Evolutionary conservation across 2,888 invertebrate species (phyloP).

Genomic region (Sericinus montela): DNA sequence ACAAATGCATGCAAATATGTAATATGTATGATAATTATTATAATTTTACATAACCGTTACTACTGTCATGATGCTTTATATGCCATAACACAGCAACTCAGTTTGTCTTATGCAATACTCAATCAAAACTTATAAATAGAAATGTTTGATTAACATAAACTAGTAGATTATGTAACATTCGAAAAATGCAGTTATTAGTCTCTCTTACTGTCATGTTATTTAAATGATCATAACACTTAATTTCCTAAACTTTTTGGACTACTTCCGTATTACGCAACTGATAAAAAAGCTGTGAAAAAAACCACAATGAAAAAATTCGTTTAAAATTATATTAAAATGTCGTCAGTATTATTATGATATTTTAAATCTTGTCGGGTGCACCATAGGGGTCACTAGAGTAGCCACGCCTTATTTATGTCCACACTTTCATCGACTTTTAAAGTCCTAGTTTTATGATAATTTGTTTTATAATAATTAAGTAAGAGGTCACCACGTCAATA

Average conservation of each 20-base stretch:
- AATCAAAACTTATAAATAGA: slow-evolving; percentile 38
- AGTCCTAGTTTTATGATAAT: slow-evolving; percentile 18
- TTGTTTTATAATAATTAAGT: slow-evolving; percentile 23
- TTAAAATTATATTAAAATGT: no score
- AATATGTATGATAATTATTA: slow-evolving; percentile 4
- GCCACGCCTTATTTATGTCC: slow-evolving; percentile 48
- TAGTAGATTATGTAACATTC: slow-evolving; percentile 34
- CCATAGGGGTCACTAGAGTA: slow-evolving; percentile 47
- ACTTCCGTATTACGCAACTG: no score
- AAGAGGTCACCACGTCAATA: slow-evolving; percentile 14
- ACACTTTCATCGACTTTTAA: slow-evolving; percentile 59
- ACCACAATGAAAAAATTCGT: no score
- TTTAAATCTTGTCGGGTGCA: no score
- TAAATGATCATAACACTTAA: no score
- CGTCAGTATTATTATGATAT: no score
- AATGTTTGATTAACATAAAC: slow-evolving; percentile 42
- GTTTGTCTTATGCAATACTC: slow-evolving; percentile 40
- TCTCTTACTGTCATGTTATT: no score
- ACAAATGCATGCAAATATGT: slow-evolving; percentile 15
- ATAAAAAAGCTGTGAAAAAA: no score
- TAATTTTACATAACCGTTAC: slow-evolving; percentile 17
- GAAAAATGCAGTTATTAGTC: slow-evolving; percentile 18
- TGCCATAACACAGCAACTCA: slow-evolving; percentile 13
- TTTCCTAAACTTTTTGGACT: no score
- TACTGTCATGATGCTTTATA: not conserved